A percentile compares a stretch with the other conserved stretches of the same genome.
Evolutionary conservation across 2,797 vertebrate species (phyloP).

Genomic region (Synaphobranchus kaupii): DNA sequence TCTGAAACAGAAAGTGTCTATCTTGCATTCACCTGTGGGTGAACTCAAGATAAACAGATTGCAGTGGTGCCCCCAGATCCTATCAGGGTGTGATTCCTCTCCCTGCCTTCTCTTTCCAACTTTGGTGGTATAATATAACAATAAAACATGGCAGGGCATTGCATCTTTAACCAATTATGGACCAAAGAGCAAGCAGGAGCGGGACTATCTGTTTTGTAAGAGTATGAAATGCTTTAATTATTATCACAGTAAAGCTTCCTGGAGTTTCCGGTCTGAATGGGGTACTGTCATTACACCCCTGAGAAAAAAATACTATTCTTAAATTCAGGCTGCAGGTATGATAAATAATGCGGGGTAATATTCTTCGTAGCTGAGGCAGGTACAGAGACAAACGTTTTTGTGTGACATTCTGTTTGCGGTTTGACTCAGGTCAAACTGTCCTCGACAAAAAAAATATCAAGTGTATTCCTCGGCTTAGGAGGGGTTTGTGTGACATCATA

Average conservation of each 20-base stretch:
- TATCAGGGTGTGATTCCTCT: not conserved
- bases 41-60: not conserved
- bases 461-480: not conserved
- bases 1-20: not conserved
- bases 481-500: not conserved
- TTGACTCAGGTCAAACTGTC: not conserved
- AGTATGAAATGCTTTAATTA: not conserved
- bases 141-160: not conserved
- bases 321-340: not conserved
- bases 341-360: not conserved
- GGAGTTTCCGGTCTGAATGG: not conserved
- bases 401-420: not conserved
- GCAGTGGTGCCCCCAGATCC: not conserved
- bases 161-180: not conserved
- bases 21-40: not conserved
- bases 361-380: not conserved
- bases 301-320: too few relatives aligned
- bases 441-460: not conserved
- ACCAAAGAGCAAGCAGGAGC: not conserved
- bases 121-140: not conserved
- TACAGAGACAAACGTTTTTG: not conserved
- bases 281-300: not conserved
- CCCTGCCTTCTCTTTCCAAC: not conserved
- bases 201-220: not conserved
- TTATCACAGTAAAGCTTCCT: not conserved